Base-by-base conservation (phyloP, 2,797 vertebrate species). In the Denticeps clupeoides region DNA sequence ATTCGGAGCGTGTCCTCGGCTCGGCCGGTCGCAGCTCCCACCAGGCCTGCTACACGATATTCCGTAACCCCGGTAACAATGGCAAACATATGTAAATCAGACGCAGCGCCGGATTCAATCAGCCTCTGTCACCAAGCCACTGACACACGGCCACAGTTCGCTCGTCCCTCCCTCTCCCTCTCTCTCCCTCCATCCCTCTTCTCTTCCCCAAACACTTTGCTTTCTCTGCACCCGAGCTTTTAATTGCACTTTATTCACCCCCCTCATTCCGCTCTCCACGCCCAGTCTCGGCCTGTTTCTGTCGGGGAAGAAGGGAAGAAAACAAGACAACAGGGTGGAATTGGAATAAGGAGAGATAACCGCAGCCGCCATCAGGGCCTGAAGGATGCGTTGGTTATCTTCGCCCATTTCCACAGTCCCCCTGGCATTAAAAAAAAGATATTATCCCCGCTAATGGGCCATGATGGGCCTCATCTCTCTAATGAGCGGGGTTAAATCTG, bases 21-120 rank as follows among this genome's bases (percentile, higher is more conserved):
- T 45, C 52, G 74, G 66, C 70, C 69, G 68, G 67, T 58, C 53
- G 54, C 74, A 40, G 67, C 57, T 79, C 79, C 74, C 79, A 49
- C 49, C 47, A 70, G 74, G 69, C 67, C 72, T 72, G 71, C 75
- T 77, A 77, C 80, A 79, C 75, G 74, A 79, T 81, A 80, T 81
- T 75, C 75, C 75, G 79, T 81, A 79, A 82, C 73, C 74, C 60
- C 70, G 40, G 58, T 75, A 79, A 81, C 78, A 80, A 78, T 75
- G 73, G 77, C 75, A 80, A 82, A 82, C 78, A 81, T 76, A 82
- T 82, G 78, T 77, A 81, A 79, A 82, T 81, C 65, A 75, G 71
- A 63, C 65, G 44, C 58, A 64, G 68, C 73, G 74, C 74, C 76
- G 65, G 57, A 73, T 77, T 77, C 75, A 80, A 78, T 82, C 79